Evolutionary conservation across 2,113 vertebrate genomes (phyloP).

Genomic region (Phoenicopterus ruber): DNA sequence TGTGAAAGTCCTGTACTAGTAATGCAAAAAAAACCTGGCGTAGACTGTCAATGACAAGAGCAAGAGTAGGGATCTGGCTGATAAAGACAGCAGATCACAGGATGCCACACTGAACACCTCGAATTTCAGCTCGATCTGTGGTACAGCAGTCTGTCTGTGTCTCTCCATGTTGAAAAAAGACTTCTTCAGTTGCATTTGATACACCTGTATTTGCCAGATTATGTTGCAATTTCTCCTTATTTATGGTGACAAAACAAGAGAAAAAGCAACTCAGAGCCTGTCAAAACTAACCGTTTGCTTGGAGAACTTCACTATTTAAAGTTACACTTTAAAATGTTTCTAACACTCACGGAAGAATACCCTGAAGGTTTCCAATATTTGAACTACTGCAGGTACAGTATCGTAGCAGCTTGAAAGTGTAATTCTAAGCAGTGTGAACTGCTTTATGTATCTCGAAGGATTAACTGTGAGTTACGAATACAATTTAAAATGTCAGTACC

Average conservation of each 20-base stretch:
- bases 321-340: background rate
- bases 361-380: background rate
- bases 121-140: fast-evolving
- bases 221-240: background rate
- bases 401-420: background rate
- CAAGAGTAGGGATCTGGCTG: background rate
- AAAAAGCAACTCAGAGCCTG: background rate
- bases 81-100: background rate
- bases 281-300: background rate
- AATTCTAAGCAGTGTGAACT: background rate
- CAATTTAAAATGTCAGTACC: fast-evolving
- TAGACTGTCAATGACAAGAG: too few relatives aligned
- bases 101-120: fast-evolving
- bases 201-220: background rate
- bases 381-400: fast-evolving
- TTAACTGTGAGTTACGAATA: fast-evolving
- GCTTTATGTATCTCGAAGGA: background rate
- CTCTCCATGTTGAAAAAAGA: too few relatives aligned
- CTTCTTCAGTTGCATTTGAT: background rate
- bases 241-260: background rate
- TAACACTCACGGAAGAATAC: fast-evolving
- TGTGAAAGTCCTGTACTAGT: background rate
- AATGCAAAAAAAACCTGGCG: background rate
- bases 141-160: background rate
- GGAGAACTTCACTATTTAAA: background rate